Evolutionary conservation across 2,888 invertebrate species (phyloP), one percentile per base, ranked within the genome.

Genomic region (Oscheius sp.): DNA sequence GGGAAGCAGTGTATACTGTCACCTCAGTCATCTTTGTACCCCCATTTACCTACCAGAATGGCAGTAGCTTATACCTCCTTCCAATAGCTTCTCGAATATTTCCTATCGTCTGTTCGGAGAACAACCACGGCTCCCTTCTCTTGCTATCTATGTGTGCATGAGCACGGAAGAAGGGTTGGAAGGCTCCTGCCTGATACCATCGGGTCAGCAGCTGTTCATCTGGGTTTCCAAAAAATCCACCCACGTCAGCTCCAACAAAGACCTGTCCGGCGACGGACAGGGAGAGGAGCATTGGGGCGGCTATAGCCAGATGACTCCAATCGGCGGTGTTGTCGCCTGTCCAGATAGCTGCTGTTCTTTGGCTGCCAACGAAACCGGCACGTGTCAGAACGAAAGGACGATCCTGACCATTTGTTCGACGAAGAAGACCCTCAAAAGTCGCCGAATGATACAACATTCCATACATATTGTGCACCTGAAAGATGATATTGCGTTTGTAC

Each of bases 111-210:
- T 71, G 59, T 14, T 92, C 90, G 33, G 91, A 91, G 87, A 91
- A 95, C 2, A 97, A 89, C 92, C 95, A 99, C 0, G 98, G 98
- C 88, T 99, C 98, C 30, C 98, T 91, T 0, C 98, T 91, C 86
- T 93, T 93, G 0, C 96, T 95, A 87, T 98, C 98, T 74, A 97
- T 92, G 88, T 98, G 97, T 0, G 98, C 93, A 88, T 99, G 98
- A 0, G 93, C 92, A 75, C 98, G 91, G 75, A 82, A 84, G 74
- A 82, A 83, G 2, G 82, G 84, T 36, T 81, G 80, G 70, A 69
- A 83, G 5, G 82, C 81, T n/a, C 73, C 82, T 9, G 81, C 77
- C 61, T 83, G 81, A 87, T 96, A 95, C 98, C 98, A 99, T 70
- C 98, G 90, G 24, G 92, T 90, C 83, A 96, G 90, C 44, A 99